A percentile compares a stretch with the other conserved stretches of the same genome.
Conservation (phyloP, 1,140 invertebrate species). For the Anastrepha obliqua region DNA sequence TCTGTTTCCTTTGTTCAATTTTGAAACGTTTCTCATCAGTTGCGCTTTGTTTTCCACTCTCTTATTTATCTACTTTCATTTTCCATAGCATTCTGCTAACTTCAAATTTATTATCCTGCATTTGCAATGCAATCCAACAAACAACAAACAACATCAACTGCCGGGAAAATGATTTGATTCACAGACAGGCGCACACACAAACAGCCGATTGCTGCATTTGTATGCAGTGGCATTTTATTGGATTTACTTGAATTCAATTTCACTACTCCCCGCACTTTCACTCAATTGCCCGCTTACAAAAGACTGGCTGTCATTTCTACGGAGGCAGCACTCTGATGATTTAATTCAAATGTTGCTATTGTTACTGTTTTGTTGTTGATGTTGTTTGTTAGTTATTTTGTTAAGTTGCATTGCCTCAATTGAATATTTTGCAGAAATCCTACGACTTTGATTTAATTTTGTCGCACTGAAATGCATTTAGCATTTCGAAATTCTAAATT, state of each 20-base stretch:
- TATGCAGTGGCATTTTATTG: slow-evolving; percentile 19
- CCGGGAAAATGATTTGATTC: neutral
- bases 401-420: slow-evolving; percentile 26
- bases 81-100: neutral
- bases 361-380: neutral
- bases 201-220: neutral
- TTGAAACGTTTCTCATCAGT: slow-evolving; percentile 12
- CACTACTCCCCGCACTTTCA: neutral
- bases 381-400: slow-evolving; percentile 20
- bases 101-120: slow-evolving; percentile 25
- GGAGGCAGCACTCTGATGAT: neutral
- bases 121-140: slow-evolving; percentile 13
- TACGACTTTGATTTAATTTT: slow-evolving; percentile 41
- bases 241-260: neutral
- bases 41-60: neutral
- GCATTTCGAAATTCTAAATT: slow-evolving; percentile 10
- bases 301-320: slow-evolving; percentile 10
- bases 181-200: neutral
- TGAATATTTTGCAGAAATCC: slow-evolving; percentile 37
- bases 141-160: slow-evolving; percentile 11
- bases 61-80: slow-evolving; percentile 17
- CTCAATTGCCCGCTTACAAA: neutral
- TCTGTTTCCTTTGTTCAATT: neutral
- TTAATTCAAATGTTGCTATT: neutral
- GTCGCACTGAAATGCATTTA: slow-evolving; percentile 35